These are phyloP conservation scores for Poecilia wingei DNA, from an alignment of 2,797 vertebrate genomes.

Conservation along the genomic window DNA sequence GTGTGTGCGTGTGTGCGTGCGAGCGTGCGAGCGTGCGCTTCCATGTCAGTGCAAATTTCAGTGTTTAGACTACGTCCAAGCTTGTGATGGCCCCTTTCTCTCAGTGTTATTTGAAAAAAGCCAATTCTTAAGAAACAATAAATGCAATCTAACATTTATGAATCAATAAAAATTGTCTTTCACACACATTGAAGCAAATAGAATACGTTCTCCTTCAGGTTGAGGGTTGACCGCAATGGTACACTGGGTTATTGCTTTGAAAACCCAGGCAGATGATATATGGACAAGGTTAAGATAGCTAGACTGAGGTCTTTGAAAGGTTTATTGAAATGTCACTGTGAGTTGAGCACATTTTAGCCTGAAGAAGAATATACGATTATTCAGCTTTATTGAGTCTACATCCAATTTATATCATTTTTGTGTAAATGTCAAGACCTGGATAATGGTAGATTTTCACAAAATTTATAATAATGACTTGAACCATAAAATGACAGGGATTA, in stretches of 20 bases:
- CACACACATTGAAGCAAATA: slow-evolving; percentile 30
- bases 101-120: slow-evolving; percentile 21
- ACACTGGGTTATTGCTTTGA: slow-evolving; percentile 55
- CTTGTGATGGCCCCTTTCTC: no score
- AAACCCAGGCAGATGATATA: slow-evolving; percentile 49
- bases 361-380: slow-evolving; percentile 28
- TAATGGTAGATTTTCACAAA: slow-evolving; percentile 14
- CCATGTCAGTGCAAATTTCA: no score
- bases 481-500: not conserved
- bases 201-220: slow-evolving; percentile 56
- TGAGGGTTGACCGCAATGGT: slow-evolving; percentile 37
- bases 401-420: slow-evolving; percentile 11
- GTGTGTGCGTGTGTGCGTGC: no score
- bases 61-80: no score
- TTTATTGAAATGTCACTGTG: slow-evolving; percentile 64
- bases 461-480: slow-evolving; percentile 27
- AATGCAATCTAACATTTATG: slow-evolving; percentile 40
- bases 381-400: slow-evolving; percentile 27
- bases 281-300: slow-evolving; percentile 45
- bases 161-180: slow-evolving; percentile 63
- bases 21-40: no score
- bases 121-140: slow-evolving; percentile 33
- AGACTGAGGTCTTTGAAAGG: slow-evolving; percentile 52
- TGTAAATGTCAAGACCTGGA: slow-evolving; percentile 16
- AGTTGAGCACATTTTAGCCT: slow-evolving; percentile 39